phyloP scores from a whole-genome alignment of 2,113 vertebrate species.

The Neodon shergylaensis region DNA sequence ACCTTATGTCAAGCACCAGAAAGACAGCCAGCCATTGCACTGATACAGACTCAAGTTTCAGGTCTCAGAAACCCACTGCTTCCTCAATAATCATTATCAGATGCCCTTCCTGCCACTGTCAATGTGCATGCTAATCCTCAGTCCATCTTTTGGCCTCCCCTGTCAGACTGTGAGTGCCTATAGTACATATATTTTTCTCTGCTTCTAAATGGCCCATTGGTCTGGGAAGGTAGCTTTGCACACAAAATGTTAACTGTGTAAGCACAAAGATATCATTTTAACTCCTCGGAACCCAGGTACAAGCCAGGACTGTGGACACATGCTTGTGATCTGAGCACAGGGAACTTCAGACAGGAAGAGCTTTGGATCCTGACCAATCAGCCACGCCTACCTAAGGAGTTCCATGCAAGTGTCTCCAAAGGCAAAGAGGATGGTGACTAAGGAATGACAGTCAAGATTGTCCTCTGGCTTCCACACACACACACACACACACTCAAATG shows the following conservation, averaged over 20 bases:
- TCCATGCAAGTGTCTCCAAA: not conserved
- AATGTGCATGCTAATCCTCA: not conserved
- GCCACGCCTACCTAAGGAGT: not conserved
- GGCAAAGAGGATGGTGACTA: not conserved
- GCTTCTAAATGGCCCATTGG: not conserved
- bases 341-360: not conserved
- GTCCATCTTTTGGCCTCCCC: not conserved
- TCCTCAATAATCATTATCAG: not conserved
- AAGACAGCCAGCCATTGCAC: not conserved
- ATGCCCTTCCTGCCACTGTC: not conserved
- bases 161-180: not conserved
- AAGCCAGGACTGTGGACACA: not conserved
- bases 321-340: not conserved
- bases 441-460: not conserved
- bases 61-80: not conserved
- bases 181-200: not conserved
- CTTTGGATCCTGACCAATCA: not conserved
- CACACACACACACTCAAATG: not conserved
- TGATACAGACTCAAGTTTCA: not conserved
- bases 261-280: not conserved
- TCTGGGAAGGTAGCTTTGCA: not conserved
- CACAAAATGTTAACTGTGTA: not conserved
- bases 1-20: not conserved
- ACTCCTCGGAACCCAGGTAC: too few species aligned
- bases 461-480: not conserved